These are phyloP conservation scores for Pollenia griseotomentosa DNA, from an alignment of 2,888 invertebrate genomes.

Conservation along the genomic window DNA sequence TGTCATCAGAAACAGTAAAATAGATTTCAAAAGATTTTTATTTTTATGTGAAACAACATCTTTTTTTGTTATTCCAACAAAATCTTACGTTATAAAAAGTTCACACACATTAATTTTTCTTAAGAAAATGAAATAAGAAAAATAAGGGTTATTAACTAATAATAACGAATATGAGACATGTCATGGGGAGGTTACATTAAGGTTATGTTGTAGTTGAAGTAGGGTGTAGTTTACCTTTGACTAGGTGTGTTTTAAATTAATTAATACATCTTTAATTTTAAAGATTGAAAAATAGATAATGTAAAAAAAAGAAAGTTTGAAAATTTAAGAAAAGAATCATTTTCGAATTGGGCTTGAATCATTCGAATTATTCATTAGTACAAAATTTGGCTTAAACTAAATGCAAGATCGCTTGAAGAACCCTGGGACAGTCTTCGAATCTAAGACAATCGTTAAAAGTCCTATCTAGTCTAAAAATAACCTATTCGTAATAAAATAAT, in stretches of 20 bases:
- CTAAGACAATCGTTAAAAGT: no score
- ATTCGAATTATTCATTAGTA: no score
- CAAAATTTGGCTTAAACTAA: no score
- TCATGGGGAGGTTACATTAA: background rate
- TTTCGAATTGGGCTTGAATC: no score
- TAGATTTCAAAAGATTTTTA: slow-evolving; percentile 6
- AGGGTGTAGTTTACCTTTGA: background rate
- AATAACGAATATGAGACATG: background rate
- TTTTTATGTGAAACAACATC: slow-evolving; percentile 6
- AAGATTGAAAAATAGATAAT: no score
- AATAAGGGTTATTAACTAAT: slow-evolving; percentile 10
- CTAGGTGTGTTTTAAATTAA: slow-evolving; percentile 42
- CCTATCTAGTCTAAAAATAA: no score
- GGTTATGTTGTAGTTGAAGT: background rate
- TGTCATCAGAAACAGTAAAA: background rate
- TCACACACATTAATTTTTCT: slow-evolving; percentile 10
- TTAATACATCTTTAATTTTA: background rate
- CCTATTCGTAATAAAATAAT: no score
- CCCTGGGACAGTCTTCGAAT: no score
- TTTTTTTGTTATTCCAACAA: background rate
- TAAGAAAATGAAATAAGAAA: background rate
- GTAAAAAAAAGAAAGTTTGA: no score
- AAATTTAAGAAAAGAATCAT: no score
- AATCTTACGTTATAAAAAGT: background rate
- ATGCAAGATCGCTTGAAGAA: no score